Percentiles rank a stretch among this genome's conserved stretches.
These are phyloP conservation scores for Thalassophryne amazonica DNA, from an alignment of 2,797 vertebrate species.

Conservation along the genomic window DNA sequence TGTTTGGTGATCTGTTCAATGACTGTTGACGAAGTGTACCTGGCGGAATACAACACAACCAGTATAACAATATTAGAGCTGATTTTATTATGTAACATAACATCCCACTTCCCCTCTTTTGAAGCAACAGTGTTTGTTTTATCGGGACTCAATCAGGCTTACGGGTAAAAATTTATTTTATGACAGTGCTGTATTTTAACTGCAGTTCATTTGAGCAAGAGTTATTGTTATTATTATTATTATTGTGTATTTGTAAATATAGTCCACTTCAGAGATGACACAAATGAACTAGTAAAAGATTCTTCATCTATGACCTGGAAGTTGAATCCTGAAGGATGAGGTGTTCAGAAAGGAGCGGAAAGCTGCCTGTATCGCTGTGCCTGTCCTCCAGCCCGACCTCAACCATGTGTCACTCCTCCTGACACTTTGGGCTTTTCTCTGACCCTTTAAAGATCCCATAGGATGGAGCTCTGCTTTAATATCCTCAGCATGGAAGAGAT, in stretches of 20 bases:
- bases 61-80: constrained; percentile 29
- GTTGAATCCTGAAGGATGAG: constrained; percentile 63
- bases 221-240: constrained; percentile 52
- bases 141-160: constrained; percentile 66
- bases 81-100: constrained; percentile 52
- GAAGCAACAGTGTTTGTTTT: constrained; percentile 51
- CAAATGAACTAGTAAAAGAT: constrained; percentile 39
- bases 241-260: constrained; percentile 66
- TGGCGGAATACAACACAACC: constrained; percentile 54
- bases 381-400: constrained; percentile 64
- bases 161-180: constrained; percentile 71
- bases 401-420: constrained; percentile 34
- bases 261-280: constrained; percentile 56
- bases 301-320: constrained; percentile 53
- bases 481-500: constrained; percentile 11
- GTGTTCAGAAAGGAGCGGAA: constrained; percentile 61
- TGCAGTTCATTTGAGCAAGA: constrained; percentile 63
- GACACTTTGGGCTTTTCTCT: constrained; percentile 26
- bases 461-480: constrained; percentile 46
- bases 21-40: constrained; percentile 58
- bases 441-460: constrained; percentile 35
- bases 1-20: constrained; percentile 48
- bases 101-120: constrained; percentile 44
- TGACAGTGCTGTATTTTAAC: constrained; percentile 79
- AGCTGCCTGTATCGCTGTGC: constrained; percentile 80